These are phyloP conservation scores for Propithecus perrieri DNA, from an alignment of 2,797 vertebrate genomes.

Conservation along the genomic window DNA sequence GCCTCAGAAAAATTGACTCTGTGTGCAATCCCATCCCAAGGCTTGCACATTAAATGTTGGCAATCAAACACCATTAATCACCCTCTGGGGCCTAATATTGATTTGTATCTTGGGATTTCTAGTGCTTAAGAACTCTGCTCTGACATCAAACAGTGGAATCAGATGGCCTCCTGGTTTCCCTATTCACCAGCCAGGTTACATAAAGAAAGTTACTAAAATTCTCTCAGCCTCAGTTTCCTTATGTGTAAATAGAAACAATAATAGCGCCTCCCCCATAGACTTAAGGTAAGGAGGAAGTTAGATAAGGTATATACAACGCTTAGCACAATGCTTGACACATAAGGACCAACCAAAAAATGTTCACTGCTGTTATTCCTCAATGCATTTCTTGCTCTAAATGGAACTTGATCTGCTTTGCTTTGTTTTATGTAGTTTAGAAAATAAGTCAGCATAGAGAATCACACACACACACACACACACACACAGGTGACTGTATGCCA, in stretches of 20 bases:
- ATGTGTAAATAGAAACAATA: background rate
- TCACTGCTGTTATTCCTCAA: constrained; percentile 7
- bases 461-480: background rate
- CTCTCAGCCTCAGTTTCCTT: background rate
- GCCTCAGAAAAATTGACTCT: constrained; percentile 4
- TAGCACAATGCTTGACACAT: background rate
- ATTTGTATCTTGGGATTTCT: constrained; percentile 56
- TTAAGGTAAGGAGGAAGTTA: background rate
- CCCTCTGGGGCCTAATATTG: background rate
- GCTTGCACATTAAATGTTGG: constrained; percentile 24
- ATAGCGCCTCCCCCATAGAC: background rate
- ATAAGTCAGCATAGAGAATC: background rate
- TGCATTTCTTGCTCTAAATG: constrained; percentile 10
- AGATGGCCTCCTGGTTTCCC: background rate
- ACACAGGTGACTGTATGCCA: background rate
- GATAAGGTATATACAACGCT: background rate
- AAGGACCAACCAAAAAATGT: background rate
- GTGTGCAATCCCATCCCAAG: background rate
- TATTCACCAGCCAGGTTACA: background rate
- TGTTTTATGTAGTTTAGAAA: constrained; percentile 24
- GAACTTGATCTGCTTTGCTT: background rate
- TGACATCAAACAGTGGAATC: background rate
- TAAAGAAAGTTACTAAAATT: constrained; percentile 6
- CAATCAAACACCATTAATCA: constrained; percentile 59
- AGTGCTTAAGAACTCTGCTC: constrained; percentile 24